Base-by-base conservation (phyloP, 1,140 invertebrate species). In the Orius laevigatus region DNA sequence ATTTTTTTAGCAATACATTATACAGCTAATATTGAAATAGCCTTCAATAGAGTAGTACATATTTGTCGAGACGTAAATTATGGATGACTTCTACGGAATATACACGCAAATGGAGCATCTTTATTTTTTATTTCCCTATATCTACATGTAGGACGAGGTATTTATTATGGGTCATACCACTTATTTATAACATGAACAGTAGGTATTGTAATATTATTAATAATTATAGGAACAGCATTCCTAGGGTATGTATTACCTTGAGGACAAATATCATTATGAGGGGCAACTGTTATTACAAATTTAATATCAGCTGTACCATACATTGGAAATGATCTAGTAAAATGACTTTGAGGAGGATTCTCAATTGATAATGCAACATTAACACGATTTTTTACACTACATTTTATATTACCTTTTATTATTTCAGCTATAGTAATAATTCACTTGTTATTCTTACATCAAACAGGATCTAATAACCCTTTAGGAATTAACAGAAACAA, bases 241-340 rank as follows among this genome's bases (percentile, higher is more conserved):
- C 60, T 79, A 68, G 74, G 77, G 1, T 80, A 79, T 69, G 74
- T 79, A 2, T 58, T 78, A 57, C 75, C 74, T 3, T 79, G 76
- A 67, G 76, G 74, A 15, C 75, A 81, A 73, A 81, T 81, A 70
- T 78, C 73, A 14, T 79, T 76, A 62, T 80, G 75, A 70, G 75
- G 73, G 36, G 76, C 76, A 6, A 78, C 76, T 44, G 76, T 80
- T 12, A 81, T 81, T 74, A 80, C 75, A 47, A 79, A 78, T 62
- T 55, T 81, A 57, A 50, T 80, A 50, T 78, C 76, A 11, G 74
- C 75, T 6, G 71, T 81, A 39, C 76, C 76, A 2, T 76, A 72
- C 58, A 58, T 78, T 63, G 75, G 75, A 41, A 58, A 58, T 45
- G 58, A 55, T 51, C 57, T 79, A 58, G 72, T 78, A 16, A 60